Percentiles rank a stretch among this genome's conserved stretches.
phyloP scores from a whole-genome alignment of 2,888 invertebrate genomes.

The Polydrusus tereticollis region DNA sequence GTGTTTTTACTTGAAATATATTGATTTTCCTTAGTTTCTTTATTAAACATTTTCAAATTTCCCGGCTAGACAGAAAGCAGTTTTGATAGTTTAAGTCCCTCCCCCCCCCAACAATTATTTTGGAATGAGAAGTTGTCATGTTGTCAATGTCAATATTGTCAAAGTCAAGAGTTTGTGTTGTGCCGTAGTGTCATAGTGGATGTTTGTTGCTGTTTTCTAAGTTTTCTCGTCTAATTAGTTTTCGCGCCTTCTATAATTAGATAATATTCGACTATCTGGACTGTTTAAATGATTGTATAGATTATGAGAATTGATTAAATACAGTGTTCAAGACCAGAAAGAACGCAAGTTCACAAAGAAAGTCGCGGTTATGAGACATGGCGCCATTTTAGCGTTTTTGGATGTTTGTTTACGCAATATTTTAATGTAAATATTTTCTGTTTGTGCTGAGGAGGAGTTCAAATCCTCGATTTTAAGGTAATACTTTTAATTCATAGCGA shows the following conservation, averaged over 20 bases:
- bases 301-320: neutral
- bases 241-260: slow-evolving; percentile 7
- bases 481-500: neutral
- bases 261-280: neutral
- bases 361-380: slow-evolving; percentile 25
- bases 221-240: slow-evolving; percentile 20
- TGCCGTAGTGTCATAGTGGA: slow-evolving; percentile 2
- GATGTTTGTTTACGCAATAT: slow-evolving; percentile 23
- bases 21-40: neutral
- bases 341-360: slow-evolving; percentile 2
- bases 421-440: slow-evolving; percentile 17
- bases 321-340: slow-evolving; percentile 3
- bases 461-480: slow-evolving; percentile 1
- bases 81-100: neutral
- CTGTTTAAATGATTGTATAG: neutral
- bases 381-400: slow-evolving; percentile 44
- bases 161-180: slow-evolving; percentile 13
- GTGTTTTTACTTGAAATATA: neutral
- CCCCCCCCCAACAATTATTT: too few species aligned
- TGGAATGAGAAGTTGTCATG: too few species aligned
- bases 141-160: neutral
- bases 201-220: slow-evolving; percentile 14
- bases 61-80: neutral
- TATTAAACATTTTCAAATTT: neutral
- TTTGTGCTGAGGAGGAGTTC: slow-evolving; percentile 4